Base-by-base conservation (phyloP, 1,140 invertebrate species). In the Diprion similis region DNA sequence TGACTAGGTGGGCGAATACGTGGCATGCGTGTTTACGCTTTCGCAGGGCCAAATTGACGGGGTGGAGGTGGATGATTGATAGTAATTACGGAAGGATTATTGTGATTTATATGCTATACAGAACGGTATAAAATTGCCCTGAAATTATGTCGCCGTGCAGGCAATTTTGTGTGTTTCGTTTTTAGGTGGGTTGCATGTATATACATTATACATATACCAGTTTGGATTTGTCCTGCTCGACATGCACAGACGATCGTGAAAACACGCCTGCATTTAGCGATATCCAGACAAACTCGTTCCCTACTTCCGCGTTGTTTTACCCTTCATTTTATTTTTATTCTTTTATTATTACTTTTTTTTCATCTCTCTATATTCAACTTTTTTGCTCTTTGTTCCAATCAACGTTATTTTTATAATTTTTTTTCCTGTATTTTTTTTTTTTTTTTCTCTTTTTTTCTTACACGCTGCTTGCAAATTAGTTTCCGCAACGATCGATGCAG, bases 41-140 rank as follows among this genome's bases (percentile, higher is more conserved):
- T 59, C 9, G 51, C 11, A 13, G n/a, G 6, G 51, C 51, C 51
- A 15, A 37, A 37, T 59, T 17, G n/a, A 59, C 11, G n/a, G 7
- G 11, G 24, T 37, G 51, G n/a, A 59, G 15, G 37, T 66, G 71
- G 24, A 37, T 68, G 73, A 80, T 80, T 78, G 76, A 78, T 80
- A 74, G 78, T 78, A 80, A 80, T 80, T 77, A 78, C 74, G 71
- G 11, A 64, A 77, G 76, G 71, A 78, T 80, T 78, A 80, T 80
- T 77, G 78, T 78, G 77, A 80, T 78, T 78, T 80, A 37, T 37
- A 37, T 37, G 6, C 24, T 37, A 80, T 78, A 78, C 75, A 75
- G 77, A 80, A 76, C 75, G 76, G 59, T 69, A 37, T 37, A 66
- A 76, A 80, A 80, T 80, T 80, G 77, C 74, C 74, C 74, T 76